Conservation (phyloP, 2,888 invertebrate genomes). For the Drosophila paranaensis region DNA sequence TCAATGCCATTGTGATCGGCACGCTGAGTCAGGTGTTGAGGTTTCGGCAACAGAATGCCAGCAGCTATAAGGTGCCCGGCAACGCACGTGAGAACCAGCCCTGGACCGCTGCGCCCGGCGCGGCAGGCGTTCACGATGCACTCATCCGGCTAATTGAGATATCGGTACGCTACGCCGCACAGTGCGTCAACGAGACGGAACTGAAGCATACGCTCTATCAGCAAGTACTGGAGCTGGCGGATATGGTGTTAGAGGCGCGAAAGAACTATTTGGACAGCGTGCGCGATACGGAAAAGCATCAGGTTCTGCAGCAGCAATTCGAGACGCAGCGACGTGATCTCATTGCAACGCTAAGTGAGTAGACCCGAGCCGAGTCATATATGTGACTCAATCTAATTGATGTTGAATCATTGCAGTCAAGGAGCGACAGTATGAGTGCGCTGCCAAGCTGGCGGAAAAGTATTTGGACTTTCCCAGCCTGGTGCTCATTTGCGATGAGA, state of each 20-base stretch:
- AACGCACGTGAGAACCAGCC: slow-evolving; percentile 88
- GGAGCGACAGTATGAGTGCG: slow-evolving; percentile 91
- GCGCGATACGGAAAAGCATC: slow-evolving; percentile 86
- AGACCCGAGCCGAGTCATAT: background rate
- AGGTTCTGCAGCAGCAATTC: slow-evolving; percentile 88
- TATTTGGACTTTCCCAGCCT: slow-evolving; percentile 94
- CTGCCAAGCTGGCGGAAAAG: slow-evolving; percentile 94
- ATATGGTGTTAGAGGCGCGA: slow-evolving; percentile 90
- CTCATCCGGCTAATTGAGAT: slow-evolving; percentile 85
- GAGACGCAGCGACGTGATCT: slow-evolving; percentile 88
- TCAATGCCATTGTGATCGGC: slow-evolving; percentile 87
- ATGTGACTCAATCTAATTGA: background rate
- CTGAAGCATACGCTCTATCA: slow-evolving; percentile 87
- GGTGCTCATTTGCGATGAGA: slow-evolving; percentile 91
- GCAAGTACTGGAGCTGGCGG: slow-evolving; percentile 89
- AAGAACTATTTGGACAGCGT: slow-evolving; percentile 89
- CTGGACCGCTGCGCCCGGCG: slow-evolving; percentile 90
- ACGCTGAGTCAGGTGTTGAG: slow-evolving; percentile 88
- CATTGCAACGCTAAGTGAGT: slow-evolving; percentile 89
- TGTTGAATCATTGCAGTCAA: slow-evolving; percentile 86
- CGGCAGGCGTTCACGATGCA: slow-evolving; percentile 85
- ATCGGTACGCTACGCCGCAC: slow-evolving; percentile 81
- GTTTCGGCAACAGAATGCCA: slow-evolving; percentile 87
- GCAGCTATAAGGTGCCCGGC: slow-evolving; percentile 85
- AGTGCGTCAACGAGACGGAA: slow-evolving; percentile 84